A percentile compares a stretch with the other conserved stretches of the same genome.
These are phyloP conservation scores for Strix occidentalis DNA, from an alignment of 2,797 vertebrate genomes.

Conservation along the genomic window DNA sequence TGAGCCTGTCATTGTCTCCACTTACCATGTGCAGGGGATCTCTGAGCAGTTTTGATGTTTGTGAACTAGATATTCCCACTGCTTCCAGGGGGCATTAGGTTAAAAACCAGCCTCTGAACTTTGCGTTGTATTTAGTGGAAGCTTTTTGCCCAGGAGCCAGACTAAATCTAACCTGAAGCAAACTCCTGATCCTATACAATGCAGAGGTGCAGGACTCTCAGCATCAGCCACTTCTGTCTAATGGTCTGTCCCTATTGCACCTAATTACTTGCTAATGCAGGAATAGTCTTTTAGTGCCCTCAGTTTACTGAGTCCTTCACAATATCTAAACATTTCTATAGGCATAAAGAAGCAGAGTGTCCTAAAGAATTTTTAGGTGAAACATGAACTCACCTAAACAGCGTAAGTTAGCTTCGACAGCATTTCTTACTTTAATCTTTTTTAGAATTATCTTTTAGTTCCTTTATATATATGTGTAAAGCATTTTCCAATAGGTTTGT, in stretches of 20 bases:
- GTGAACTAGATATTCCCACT: background rate
- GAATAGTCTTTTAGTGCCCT: background rate
- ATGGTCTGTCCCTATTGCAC: background rate
- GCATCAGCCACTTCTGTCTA: background rate
- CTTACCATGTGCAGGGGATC: background rate
- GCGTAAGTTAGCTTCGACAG: background rate
- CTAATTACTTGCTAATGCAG: background rate
- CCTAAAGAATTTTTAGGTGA: background rate
- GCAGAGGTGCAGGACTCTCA: background rate
- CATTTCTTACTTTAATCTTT: background rate
- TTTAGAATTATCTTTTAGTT: background rate
- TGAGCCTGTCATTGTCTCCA: background rate
- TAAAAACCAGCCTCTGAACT: background rate
- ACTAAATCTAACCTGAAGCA: background rate
- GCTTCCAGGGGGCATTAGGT: background rate
- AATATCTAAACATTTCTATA: background rate
- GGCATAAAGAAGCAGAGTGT: background rate
- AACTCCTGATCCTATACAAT: background rate
- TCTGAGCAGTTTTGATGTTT: background rate
- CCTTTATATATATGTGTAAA: background rate
- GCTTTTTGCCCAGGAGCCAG: background rate
- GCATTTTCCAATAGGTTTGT: background rate
- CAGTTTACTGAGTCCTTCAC: background rate
- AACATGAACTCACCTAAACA: background rate
- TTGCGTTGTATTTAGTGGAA: background rate